These are phyloP conservation scores for Lamproptera curius DNA, from an alignment of 2,888 invertebrate species.

Conservation along the genomic window DNA sequence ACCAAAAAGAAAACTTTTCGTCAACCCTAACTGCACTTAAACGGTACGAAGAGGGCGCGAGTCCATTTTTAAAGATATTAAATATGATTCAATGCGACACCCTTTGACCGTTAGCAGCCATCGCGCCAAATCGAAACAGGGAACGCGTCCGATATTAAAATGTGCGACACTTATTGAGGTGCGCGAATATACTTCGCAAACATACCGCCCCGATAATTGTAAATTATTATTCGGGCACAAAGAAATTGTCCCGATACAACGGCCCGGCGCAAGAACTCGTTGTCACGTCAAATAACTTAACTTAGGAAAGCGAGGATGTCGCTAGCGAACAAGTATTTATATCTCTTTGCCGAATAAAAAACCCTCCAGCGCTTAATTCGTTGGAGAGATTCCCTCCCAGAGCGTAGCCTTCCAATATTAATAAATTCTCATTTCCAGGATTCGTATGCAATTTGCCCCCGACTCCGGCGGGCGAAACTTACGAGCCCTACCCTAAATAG, in stretches of 20 bases:
- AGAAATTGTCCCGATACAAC: slow-evolving; percentile 1
- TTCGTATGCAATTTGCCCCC: slow-evolving; percentile 71
- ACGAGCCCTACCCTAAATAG: slow-evolving; percentile 62
- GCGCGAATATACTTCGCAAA: neutral
- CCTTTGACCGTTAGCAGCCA: slow-evolving; percentile 13
- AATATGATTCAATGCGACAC: slow-evolving; percentile 15
- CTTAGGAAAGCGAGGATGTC: slow-evolving; percentile 3
- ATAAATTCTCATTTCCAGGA: slow-evolving; percentile 74
- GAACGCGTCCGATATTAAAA: neutral
- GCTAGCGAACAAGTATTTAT: slow-evolving; percentile 21
- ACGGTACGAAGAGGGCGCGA: neutral
- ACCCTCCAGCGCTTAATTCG: slow-evolving; percentile 62
- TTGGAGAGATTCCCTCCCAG: slow-evolving; percentile 37
- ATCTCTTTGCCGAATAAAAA: slow-evolving; percentile 45
- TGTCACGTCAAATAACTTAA: slow-evolving; percentile 9
- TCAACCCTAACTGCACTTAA: slow-evolving; percentile 5
- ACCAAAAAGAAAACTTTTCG: slow-evolving; percentile 1
- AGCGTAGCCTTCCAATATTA: slow-evolving; percentile 66
- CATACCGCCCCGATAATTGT: neutral
- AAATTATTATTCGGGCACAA: neutral
- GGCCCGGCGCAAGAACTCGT: neutral
- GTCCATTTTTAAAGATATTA: slow-evolving; percentile 16
- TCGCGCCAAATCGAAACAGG: slow-evolving; percentile 4
- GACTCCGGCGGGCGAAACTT: slow-evolving; percentile 63
- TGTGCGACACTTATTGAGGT: neutral